Percentiles rank a stretch among this genome's conserved stretches.
Evolutionary conservation across 2,797 vertebrate genomes (phyloP).

Genomic region (Cynopterus sphinx): DNA sequence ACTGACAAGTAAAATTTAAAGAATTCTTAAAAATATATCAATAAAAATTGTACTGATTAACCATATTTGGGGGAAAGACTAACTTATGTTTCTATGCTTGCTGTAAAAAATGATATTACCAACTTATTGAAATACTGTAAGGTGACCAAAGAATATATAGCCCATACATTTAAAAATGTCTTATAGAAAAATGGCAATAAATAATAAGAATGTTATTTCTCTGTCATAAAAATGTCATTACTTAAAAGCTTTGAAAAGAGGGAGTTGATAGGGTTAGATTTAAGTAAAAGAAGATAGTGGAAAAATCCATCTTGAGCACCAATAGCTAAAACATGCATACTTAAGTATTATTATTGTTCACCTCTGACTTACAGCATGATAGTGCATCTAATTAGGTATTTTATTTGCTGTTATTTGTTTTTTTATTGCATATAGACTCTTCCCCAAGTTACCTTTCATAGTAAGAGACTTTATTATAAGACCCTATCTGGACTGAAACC

Average conservation of each 20-base stretch:
- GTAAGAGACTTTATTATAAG: background rate
- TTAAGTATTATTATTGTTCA: background rate
- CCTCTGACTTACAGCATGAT: background rate
- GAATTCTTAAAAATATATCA: background rate
- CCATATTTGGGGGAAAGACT: background rate
- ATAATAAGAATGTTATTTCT: background rate
- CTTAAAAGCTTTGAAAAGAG: background rate
- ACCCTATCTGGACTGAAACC: background rate
- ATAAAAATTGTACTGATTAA: slow-evolving; percentile 14
- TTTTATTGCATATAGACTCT: background rate
- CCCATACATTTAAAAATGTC: background rate
- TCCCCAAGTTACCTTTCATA: background rate
- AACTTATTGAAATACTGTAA: background rate
- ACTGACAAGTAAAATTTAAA: background rate
- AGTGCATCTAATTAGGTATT: background rate
- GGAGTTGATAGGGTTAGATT: background rate
- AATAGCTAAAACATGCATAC: background rate
- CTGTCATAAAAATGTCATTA: background rate
- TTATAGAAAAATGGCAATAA: background rate
- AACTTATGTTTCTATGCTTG: background rate
- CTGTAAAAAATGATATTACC: slow-evolving; percentile 29
- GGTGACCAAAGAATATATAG: background rate
- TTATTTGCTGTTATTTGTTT: background rate
- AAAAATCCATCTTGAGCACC: background rate
- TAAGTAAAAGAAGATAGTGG: background rate